Conservation (phyloP, 2,113 vertebrate species). For the Sardina pilchardus region DNA sequence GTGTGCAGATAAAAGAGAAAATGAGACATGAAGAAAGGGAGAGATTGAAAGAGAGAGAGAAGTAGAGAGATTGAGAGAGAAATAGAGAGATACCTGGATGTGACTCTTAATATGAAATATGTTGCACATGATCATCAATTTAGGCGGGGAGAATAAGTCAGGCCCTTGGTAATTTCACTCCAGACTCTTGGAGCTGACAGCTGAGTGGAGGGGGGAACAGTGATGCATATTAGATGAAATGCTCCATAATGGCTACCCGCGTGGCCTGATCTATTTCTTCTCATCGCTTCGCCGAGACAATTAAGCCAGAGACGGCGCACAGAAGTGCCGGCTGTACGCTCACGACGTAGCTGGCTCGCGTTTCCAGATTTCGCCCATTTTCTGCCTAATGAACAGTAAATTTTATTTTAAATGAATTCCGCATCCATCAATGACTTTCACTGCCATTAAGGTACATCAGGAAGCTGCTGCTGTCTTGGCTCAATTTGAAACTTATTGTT, state of each 20-base stretch:
- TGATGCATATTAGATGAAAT: slow-evolving; percentile 43
- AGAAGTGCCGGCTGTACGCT: slow-evolving; percentile 41
- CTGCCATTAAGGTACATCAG: background rate
- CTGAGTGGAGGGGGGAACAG: slow-evolving; percentile 40
- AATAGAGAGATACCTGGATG: slow-evolving; percentile 23
- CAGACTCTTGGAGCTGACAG: slow-evolving; percentile 46
- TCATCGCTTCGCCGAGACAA: slow-evolving; percentile 39
- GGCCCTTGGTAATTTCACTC: slow-evolving; percentile 47
- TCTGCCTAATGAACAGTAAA: slow-evolving; percentile 42
- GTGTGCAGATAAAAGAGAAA: no score
- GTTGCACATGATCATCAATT: slow-evolving; percentile 35
- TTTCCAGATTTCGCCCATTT: slow-evolving; percentile 27
- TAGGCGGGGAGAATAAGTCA: slow-evolving; percentile 23
- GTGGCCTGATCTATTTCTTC: slow-evolving; percentile 33
- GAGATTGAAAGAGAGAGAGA: background rate
- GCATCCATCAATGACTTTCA: slow-evolving; percentile 21
- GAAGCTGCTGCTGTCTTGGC: background rate
- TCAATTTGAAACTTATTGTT: background rate
- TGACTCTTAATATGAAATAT: slow-evolving; percentile 38
- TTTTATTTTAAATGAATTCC: slow-evolving; percentile 34
- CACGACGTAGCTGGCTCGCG: slow-evolving; percentile 16
- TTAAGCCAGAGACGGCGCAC: slow-evolving; percentile 40
- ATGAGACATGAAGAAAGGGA: no score
- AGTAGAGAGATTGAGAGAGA: background rate
- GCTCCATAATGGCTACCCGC: slow-evolving; percentile 33